Base-by-base conservation (phyloP, 2,888 invertebrate species). In the Metopia argyrocephala region DNA sequence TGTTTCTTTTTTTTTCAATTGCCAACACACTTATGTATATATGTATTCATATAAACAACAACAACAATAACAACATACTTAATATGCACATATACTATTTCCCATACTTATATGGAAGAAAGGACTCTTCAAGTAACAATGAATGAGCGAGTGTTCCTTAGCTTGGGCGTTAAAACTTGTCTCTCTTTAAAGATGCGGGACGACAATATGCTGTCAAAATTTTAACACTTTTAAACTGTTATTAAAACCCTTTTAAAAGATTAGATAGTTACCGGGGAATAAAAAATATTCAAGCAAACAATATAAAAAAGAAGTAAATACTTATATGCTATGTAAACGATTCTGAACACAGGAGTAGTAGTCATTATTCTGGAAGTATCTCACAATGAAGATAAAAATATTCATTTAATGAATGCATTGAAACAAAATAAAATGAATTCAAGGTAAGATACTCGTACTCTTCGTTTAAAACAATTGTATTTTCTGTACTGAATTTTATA, bases 171-270 rank as follows among this genome's bases (percentile, higher is more conserved):
- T 70, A 70, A n/a, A n/a, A 70, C 76, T 64, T 70, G 76, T 65
- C 64, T 70, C 57, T 70, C 3, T 12, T 15, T 70, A 76, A 76
- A 70, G 70, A 70, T 38, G 38, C 12, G 76, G 57, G 18, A n/a
- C n/a, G 20, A 70, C 76, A 76, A 70, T 76, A 71, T 78, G 71
- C 70, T 78, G 78, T 75, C 75, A 70, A 65, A 69, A 65, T 71
- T 66, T 70, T 76, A 79, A 79, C 79, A 78, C 78, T 78, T 78
- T 66, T 78, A 78, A 78, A 71, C 65, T 71, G 76, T 75, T 79
- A 79, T 76, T 70, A 79, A 71, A 71, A 68, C 75, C 65, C 52
- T 75, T 68, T 59, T n/a, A n/a, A n/a, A 71, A 70, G 79, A 69
- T 76, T 75, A 76, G 66, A 70, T 57, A 76, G 45, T 23, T 45